These are phyloP conservation scores for Loripinus fragilis DNA, from an alignment of 2,888 invertebrate species.

Conservation along the genomic window DNA sequence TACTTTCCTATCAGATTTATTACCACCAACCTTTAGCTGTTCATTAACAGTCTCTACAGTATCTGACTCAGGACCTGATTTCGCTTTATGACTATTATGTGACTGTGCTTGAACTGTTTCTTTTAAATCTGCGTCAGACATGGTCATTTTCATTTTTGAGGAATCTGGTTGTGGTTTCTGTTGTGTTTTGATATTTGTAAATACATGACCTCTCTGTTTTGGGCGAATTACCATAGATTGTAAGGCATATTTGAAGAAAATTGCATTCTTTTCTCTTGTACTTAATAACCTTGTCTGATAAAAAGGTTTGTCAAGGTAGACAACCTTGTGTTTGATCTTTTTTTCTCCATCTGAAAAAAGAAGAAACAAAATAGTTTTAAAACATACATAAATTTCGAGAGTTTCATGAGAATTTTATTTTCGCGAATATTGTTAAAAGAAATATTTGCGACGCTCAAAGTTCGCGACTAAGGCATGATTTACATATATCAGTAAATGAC, in stretches of 20 bases:
- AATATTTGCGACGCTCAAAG: too few species aligned
- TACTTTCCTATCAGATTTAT: neutral
- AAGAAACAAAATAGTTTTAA: too few species aligned
- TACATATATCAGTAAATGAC: too few species aligned
- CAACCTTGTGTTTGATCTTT: constrained; percentile 62
- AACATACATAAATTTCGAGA: too few species aligned
- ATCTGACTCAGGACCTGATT: neutral
- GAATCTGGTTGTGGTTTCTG: neutral
- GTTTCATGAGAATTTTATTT: too few species aligned
- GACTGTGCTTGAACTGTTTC: neutral
- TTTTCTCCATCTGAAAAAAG: constrained; percentile 63
- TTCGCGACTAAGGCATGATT: too few species aligned
- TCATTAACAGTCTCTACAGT: neutral
- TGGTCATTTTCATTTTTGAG: neutral
- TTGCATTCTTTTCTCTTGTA: constrained; percentile 63
- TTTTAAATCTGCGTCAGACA: neutral
- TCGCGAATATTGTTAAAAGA: too few species aligned
- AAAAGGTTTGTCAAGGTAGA: constrained; percentile 75
- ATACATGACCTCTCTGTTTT: constrained; percentile 50
- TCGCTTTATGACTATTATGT: neutral
- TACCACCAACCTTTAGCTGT: neutral
- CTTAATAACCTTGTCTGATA: constrained; percentile 44
- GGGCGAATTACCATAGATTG: constrained; percentile 53
- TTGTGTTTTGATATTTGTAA: constrained; percentile 44
- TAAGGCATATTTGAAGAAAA: constrained; percentile 71